Evolutionary conservation across 2,888 invertebrate genomes (phyloP), one percentile per base, ranked within the genome.

Genomic region (Microctonus hyperodae): DNA sequence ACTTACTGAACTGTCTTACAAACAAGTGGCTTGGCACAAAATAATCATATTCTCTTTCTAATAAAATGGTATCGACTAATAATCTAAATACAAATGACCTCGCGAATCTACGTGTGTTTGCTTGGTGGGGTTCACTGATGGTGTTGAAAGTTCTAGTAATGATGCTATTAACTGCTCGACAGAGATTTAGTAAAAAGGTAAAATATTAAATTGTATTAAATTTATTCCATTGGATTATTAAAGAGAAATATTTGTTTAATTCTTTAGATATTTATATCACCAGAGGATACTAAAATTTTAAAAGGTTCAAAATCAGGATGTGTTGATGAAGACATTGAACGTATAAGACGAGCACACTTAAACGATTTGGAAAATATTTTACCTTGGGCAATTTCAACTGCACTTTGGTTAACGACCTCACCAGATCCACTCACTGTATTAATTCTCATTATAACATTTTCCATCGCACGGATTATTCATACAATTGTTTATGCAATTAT

Each of bases 301-400:
- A 69, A 53, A 22, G 66, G 56, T 11, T 63, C 70, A n/a, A 72
- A 69, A 40, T 69, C 72, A n/a, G 9, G 40, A 0, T 22, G 33
- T 33, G 65, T 78, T 62, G 84, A 86, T 69, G 80, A 79, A 1
- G 85, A 86, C 69, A 82, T 86, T 2, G 86, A 86, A 72, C 76
- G 86, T 68, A 81, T 83, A 2, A 75, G 86, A 79, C 86, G 87
- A 70, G 86, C 86, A 25, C 88, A 88, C 72, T 79, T 83, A 72
- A 88, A 88, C 72, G 88, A 88, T 77, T 72, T 88, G 56, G 87
- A 88, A 75, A 88, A 87, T 78, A 86, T 88, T 51, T 25, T 75
- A 31, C 80, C 86, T 0, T 80, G 85, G 59, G 87, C 87, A 74
- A 78, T 86, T 22, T 70, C 85, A 50, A 86, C 85, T 3, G 74